Base-by-base conservation (phyloP, 2,888 invertebrate species). In the Choreutis nemorana region DNA sequence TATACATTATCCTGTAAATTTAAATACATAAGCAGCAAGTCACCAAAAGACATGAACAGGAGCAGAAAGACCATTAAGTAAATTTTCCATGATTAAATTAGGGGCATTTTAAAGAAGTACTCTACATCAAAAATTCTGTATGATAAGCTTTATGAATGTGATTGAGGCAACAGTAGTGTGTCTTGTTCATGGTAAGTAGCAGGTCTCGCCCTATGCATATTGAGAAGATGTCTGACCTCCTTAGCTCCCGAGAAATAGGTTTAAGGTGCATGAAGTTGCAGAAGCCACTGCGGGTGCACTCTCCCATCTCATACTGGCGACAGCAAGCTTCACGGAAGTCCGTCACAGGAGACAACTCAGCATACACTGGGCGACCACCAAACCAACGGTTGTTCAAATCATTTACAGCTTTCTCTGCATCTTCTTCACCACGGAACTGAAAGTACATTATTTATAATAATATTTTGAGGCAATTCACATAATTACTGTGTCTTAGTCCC, bases 231-330 rank as follows among this genome's bases (percentile, higher is more conserved):
- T 15, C 37, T 41, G 83, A 93, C 75, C 96, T 87, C 40, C 97
- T 83, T 32, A 98, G 73, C 61, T 97, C 97, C 38, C 97, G 83
- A 0, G 97, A 97, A 49, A 99, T 98, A 7, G 98, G 98, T 60
- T 99, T 99, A 63, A 99, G 82, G 62, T 99, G 99, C 99, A 99
- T 99, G 77, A 99, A 99, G 80, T 99, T 99, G 71, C 99, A 99
- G 77, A 99, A 99, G 20, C 98, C 99, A 48, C 97, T 97, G 32
- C 98, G 85, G 0, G 97, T 97, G 65, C 99, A 99, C 73, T 97
- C 98, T 2, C 97, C 97, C 94, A 97, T 97, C 79, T 99, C 98
- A 64, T 99, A 99, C 73, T 99, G 99, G 20, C 99, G 89, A 62
- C 99, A 99, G 61, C 99, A 98, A 0, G 98, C 98, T 80, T 99